Conservation (phyloP, 2,888 invertebrate genomes). For the Cephonodes hylas region DNA sequence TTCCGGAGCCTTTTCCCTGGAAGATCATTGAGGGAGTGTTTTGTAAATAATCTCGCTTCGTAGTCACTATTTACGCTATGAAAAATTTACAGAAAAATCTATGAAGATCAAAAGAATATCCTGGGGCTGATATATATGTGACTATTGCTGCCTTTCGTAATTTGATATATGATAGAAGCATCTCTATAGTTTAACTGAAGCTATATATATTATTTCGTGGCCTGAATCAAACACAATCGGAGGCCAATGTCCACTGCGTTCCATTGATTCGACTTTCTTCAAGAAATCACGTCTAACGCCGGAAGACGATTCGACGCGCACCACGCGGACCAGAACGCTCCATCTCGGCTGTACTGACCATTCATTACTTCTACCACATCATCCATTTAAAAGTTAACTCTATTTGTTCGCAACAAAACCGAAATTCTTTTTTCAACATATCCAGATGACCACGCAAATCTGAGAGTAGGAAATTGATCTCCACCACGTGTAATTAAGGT, state of each 20-base stretch:
- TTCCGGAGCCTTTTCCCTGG: too few relatives aligned
- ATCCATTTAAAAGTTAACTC: conserved; percentile 30
- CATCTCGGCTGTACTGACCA: conserved; percentile 48
- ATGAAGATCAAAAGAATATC: too few relatives aligned
- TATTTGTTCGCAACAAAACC: conserved; percentile 12
- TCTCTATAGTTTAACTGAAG: not conserved
- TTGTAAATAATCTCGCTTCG: too few relatives aligned
- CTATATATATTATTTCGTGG: conserved; percentile 26
- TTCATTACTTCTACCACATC: conserved; percentile 32
- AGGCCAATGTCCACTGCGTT: conserved; percentile 74
- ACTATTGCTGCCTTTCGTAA: too few relatives aligned
- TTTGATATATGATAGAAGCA: too few relatives aligned
- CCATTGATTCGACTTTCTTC: conserved; percentile 77
- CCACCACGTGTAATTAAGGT: conserved; percentile 19
- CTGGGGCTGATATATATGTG: too few relatives aligned
- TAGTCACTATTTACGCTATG: too few relatives aligned
- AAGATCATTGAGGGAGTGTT: too few relatives aligned
- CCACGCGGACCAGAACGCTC: conserved; percentile 67
- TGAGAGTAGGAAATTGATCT: conserved; percentile 21
- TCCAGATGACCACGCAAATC: not conserved
- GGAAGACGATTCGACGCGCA: conserved; percentile 77
- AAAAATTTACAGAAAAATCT: too few relatives aligned
- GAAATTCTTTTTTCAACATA: conserved; percentile 3
- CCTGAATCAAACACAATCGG: conserved; percentile 54
- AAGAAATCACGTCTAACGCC: conserved; percentile 78